These are phyloP conservation scores for Drosophila koepferae DNA, from an alignment of 2,888 invertebrate species.

Conservation along the genomic window DNA sequence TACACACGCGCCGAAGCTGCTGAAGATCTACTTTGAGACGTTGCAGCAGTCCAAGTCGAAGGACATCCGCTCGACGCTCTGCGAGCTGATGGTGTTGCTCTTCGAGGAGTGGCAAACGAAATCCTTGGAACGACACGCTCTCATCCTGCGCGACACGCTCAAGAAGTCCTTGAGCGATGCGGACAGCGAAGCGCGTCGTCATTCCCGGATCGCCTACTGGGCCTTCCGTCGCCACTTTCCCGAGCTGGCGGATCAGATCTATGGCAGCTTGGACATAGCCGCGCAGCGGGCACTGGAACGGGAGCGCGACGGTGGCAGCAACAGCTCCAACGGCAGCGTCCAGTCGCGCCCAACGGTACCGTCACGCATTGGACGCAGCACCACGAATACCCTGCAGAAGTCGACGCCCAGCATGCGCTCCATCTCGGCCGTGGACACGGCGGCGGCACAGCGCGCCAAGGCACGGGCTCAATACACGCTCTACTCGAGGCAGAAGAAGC, in stretches of 20 bases:
- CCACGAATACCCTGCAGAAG: conserved; percentile 75
- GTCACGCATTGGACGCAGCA: conserved; percentile 77
- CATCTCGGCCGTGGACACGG: conserved; percentile 96
- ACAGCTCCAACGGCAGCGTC: conserved; percentile 30
- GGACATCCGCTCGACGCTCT: conserved; percentile 92
- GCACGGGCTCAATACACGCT: conserved; percentile 93
- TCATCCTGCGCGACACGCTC: conserved; percentile 92
- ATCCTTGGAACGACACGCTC: conserved; percentile 92
- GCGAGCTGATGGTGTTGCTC: conserved; percentile 93
- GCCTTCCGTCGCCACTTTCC: conserved; percentile 96
- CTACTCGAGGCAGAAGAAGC: conserved; percentile 89
- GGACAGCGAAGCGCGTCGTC: conserved; percentile 94
- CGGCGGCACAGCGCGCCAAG: conserved; percentile 94
- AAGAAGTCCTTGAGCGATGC: conserved; percentile 96
- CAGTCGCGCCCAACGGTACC: conserved; percentile 54
- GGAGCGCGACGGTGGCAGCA: conserved; percentile 82
- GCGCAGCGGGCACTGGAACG: conserved; percentile 88
- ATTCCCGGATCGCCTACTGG: conserved; percentile 92
- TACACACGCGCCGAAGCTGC: conserved; percentile 92
- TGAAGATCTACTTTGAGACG: conserved; percentile 92
- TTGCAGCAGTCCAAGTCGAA: conserved; percentile 94
- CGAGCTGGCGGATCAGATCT: conserved; percentile 93
- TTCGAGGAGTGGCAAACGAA: conserved; percentile 95
- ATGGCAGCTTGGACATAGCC: conserved; percentile 92
- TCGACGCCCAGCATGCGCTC: conserved; percentile 89